Conservation (phyloP, 2,113 vertebrate species). For the Phaetusa simplex region DNA sequence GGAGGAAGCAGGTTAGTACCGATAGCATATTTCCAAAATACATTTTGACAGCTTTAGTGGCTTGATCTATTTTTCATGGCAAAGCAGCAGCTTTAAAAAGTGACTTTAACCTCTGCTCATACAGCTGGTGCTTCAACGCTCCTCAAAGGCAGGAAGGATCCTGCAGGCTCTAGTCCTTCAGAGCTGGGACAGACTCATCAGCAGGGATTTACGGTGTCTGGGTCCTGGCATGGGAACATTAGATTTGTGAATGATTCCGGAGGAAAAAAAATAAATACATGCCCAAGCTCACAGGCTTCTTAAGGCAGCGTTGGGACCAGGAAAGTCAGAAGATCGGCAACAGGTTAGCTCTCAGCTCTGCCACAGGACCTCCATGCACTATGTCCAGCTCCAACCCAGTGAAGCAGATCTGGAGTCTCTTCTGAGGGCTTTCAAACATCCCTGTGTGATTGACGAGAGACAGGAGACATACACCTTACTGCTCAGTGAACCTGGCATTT, state of each 20-base stretch:
- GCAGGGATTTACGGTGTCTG: neutral
- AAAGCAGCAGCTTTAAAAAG: neutral
- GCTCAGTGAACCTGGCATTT: neutral
- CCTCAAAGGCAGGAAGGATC: neutral
- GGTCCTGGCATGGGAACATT: neutral
- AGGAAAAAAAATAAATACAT: neutral
- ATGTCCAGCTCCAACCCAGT: neutral
- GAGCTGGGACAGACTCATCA: neutral
- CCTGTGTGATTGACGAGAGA: neutral
- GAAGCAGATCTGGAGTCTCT: neutral
- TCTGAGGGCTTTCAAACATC: neutral
- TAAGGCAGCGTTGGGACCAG: neutral
- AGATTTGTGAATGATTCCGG: neutral
- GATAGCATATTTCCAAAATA: neutral
- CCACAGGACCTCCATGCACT: neutral
- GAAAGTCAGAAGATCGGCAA: neutral
- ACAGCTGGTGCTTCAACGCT: neutral
- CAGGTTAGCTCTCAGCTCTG: neutral
- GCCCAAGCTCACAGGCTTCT: neutral
- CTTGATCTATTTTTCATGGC: neutral
- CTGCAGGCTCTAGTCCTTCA: neutral
- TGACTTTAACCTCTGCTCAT: neutral
- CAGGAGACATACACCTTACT: neutral
- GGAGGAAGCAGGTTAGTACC: neutral
- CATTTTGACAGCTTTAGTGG: neutral